Evolutionary conservation across 2,888 invertebrate genomes (phyloP), one percentile per base, ranked within the genome.

Genomic region (Polydrusus tereticollis): DNA sequence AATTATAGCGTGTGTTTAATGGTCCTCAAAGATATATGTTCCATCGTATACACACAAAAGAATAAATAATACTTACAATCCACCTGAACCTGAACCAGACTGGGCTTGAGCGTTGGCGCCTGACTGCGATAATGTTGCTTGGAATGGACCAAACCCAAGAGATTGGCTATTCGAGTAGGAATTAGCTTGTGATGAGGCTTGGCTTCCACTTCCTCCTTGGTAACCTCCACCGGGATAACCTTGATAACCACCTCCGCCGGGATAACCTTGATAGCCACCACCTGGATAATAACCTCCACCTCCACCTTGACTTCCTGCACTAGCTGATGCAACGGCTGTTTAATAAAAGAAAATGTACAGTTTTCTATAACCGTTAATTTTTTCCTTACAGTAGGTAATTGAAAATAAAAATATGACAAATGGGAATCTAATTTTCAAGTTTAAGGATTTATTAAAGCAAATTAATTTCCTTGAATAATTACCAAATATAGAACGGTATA

Each of bases 131-230:
- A 79, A 74, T 1, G 72, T 58, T 2, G 75, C 77, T 1, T 72
- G 59, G 47, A 73, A 74, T 21, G 79, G 78, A 12, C 79, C 79
- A 26, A 76, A 41, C 5, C 76, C 74, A 62, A 78, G 74, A n/a
- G n/a, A 20, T 20, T 26, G 41, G 16, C n/a, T n/a, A 20, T 57
- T 29, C 10, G 59, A 41, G 18, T 65, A 50, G 3, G 78, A 68
- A 4, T 75, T 72, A 12, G 79, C 73, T 55, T 79, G 78, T 58
- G 76, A 71, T 65, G 77, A 77, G 23, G 72, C 50, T 50, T 20
- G 57, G 8, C 18, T n/a, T 12, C 29, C 55, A 23, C 16, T 38
- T n/a, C 6, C 10, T 43, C 43, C 43, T 21, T 23, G 26, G 12
- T 36, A 16, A 14, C 62, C 62, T 43, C 62, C 62, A 16, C 26